Base-by-base conservation (phyloP, 2,797 vertebrate species). In the Argentina silus region DNA sequence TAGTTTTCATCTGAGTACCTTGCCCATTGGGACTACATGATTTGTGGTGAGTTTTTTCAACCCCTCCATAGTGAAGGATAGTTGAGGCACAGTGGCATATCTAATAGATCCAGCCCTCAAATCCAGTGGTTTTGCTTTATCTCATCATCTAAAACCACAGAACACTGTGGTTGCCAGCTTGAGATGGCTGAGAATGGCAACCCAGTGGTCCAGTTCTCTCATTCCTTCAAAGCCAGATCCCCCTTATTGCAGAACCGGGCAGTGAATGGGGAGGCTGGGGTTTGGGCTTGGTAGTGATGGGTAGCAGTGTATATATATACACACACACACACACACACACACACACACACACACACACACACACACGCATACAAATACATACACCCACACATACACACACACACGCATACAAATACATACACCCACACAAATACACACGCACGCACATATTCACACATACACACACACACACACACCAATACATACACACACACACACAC, bases 231-330 rank as follows among this genome's bases (percentile, higher is more conserved):
- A 71, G 66, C 67, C 68, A 17, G 72, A 36, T 60, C 72, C 45
- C 70, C 15, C 2, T 62, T 67, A 61, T 15, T 0, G 9, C 72
- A 77, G 77, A 80, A 56, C 43, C 5, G 2, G 19, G 68, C 77
- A 60, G 47, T 73, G 72, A 75, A 73, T 77, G 66, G 75, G 73
- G 79, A 80, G 69, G 45, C 65, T 75, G 76, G 69, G 78, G 76
- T 80, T 83, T 78, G 36, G 69, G 73, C 62, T 76, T 68, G 74
- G 78, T 81, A 75, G 78, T 79, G 84, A 81, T 72, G 82, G 84
- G 87, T 81, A 68, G 78, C 4, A 36, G 27, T 36, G 27, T 36
- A 36, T 36, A 36, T 36, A 36, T 36, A 36, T 36, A 4, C 4
- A 36, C 4, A 36, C 4, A 36, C 4, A 36, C 27, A 36, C 4